Evolutionary conservation across 2,797 vertebrate genomes (phyloP), one percentile per base, ranked within the genome.

Genomic region (Momotus momota): DNA sequence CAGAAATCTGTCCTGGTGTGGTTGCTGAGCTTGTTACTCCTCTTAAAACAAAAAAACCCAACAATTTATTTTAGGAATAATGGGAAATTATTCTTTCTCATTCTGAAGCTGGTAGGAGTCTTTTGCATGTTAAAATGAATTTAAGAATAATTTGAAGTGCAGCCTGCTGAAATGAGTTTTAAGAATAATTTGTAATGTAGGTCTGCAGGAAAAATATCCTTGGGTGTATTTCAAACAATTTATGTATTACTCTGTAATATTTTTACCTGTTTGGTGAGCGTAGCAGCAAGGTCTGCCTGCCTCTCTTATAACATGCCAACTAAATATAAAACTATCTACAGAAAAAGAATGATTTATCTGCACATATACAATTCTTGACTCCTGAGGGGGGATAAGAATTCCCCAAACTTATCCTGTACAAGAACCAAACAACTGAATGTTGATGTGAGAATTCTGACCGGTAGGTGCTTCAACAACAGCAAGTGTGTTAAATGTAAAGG

Each of bases 391-490:
- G 57, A 29, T 38, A 27, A 54, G 52, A 83, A 33, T 71, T 88
- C 54, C n/a, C 33, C 78, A 22, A 90, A 18, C 67, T 71, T 38
- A 7, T 57, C 5, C 19, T 70, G 48, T 41, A 3, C 43, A 15
- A 71, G 40, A 79, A 4, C 58, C n/a, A 29, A 51, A 33, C n/a
- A 19, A 69, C 26, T 57, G 60, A 35, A 31, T 22, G 18, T 40
- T 12, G 29, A 2, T 40, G 4, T 0, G 5, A 3, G 62, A 35
- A 49, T 52, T 81, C 52, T 70, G 31, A n/a, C 0, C 5, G 12
- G 18, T 25, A 22, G 11, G 26, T 62, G 71, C 45, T 64, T 54
- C 45, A 78, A 5, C 23, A 64, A 0, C 12, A 17, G 1, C 9
- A 29, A 23, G 3, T 21, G 20, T 40, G 48, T 58, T 71, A 40